phyloP scores from a whole-genome alignment of 2,113 vertebrate genomes.

The Pycnonotus jocosus region DNA sequence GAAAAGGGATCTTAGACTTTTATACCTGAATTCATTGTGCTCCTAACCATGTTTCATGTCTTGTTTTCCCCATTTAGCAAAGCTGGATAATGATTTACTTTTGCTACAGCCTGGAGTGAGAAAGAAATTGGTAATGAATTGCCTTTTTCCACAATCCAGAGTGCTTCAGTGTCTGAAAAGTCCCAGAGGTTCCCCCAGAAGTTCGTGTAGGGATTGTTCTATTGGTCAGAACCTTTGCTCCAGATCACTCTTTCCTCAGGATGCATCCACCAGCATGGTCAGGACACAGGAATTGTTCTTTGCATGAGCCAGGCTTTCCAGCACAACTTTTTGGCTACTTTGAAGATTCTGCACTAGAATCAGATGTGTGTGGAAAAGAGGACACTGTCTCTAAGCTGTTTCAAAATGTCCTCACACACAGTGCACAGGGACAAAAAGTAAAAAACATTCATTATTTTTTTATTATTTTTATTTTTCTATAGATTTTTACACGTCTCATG shows the following conservation, averaged over 20 bases:
- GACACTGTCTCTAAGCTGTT: neutral
- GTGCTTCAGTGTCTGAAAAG: neutral
- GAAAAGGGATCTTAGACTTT: neutral
- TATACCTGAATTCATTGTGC: neutral
- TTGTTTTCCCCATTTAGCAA: neutral
- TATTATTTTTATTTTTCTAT: neutral
- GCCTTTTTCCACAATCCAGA: neutral
- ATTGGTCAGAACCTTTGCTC: neutral
- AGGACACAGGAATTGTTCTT: neutral
- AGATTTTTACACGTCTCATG: neutral
- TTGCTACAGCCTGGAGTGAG: neutral
- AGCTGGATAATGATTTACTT: neutral
- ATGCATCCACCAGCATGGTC: rapidly evolving
- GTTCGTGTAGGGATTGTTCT: neutral
- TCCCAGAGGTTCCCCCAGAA: neutral
- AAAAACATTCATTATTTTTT: neutral
- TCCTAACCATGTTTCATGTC: neutral
- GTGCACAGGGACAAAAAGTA: neutral
- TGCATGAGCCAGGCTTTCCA: neutral
- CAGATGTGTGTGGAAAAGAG: neutral
- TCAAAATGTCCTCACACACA: neutral
- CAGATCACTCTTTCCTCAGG: neutral
- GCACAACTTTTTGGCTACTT: neutral
- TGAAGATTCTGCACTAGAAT: neutral
- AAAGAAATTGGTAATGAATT: neutral